These are phyloP conservation scores for Pterocles burchelli DNA, from an alignment of 2,113 vertebrate species.

Conservation along the genomic window DNA sequence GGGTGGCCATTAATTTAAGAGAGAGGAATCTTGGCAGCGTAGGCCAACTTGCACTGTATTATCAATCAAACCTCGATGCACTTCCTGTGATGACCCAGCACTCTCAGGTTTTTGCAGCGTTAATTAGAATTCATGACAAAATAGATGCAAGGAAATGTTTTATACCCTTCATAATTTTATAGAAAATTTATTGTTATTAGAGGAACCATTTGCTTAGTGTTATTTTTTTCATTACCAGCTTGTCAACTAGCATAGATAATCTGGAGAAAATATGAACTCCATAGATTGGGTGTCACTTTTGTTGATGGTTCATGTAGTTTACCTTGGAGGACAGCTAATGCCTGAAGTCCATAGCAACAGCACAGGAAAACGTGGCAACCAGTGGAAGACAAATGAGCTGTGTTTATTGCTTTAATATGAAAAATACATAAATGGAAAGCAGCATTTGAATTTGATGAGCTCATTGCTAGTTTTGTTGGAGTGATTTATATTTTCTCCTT, in stretches of 20 bases:
- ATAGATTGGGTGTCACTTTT: constrained; percentile 95
- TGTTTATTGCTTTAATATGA: constrained; percentile 87
- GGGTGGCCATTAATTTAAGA: constrained; percentile 92
- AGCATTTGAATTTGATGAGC: constrained; percentile 84
- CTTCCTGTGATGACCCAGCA: constrained; percentile 98
- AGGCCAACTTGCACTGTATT: constrained; percentile 82
- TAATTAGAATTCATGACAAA: constrained; percentile 99
- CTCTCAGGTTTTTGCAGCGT: constrained; percentile 84
- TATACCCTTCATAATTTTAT: constrained; percentile 98
- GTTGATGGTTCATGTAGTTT: constrained; percentile 98
- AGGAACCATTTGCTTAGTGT: constrained; percentile 99
- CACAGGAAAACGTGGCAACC: constrained; percentile 82
- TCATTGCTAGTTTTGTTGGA: constrained; percentile 78
- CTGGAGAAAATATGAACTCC: constrained; percentile 91
- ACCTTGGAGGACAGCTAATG: constrained; percentile 95
- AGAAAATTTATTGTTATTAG: constrained; percentile 99
- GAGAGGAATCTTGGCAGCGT: constrained; percentile 81
- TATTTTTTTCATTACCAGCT: constrained; percentile 99
- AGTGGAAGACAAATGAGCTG: constrained; percentile 83
- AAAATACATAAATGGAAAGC: constrained; percentile 86
- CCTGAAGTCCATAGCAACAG: constrained; percentile 91
- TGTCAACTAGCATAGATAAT: constrained; percentile 98
- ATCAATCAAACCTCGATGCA: constrained; percentile 90
- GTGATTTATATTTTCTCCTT: constrained; percentile 79
- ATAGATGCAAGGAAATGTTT: constrained; percentile 97